A percentile compares a stretch with the other conserved stretches of the same genome.
Conservation (phyloP, 2,797 vertebrate species). For the Falco novaeseelandiae region DNA sequence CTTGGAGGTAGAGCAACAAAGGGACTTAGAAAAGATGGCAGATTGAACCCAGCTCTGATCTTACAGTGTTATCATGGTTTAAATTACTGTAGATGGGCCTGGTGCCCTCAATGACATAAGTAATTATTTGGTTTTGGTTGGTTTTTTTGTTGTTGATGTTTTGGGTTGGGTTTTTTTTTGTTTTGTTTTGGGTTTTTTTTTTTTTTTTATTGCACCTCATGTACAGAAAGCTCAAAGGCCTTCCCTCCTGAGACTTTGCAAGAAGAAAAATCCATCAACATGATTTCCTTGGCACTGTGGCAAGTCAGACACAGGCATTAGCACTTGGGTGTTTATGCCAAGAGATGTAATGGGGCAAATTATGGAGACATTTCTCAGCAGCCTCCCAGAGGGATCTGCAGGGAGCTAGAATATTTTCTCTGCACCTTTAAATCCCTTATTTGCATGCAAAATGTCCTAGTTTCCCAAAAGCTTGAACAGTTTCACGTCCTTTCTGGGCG, state of each 20-base stretch:
- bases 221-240: not conserved
- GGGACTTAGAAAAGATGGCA: not conserved
- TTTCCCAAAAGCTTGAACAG: not conserved
- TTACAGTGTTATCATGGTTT: not conserved
- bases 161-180: too few relatives aligned
- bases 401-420: not conserved
- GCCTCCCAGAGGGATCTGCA: not conserved
- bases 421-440: not conserved
- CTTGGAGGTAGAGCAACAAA: not conserved
- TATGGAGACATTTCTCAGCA: not conserved
- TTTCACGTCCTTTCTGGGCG: not conserved
- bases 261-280: not conserved
- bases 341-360: not conserved
- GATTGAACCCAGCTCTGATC: not conserved
- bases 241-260: not conserved
- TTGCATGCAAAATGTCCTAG: not conserved
- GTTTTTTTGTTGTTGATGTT: not conserved
- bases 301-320: not conserved
- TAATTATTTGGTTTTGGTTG: too few relatives aligned
- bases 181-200: too few relatives aligned
- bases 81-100: not conserved
- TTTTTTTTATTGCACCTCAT: not conserved
- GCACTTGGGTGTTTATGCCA: not conserved
- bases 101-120: not conserved
- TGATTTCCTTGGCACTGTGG: rapidly evolving